Conservation (phyloP, 64 coral and sea anemone genomes). For the Catalaphyllia jardinei region DNA sequence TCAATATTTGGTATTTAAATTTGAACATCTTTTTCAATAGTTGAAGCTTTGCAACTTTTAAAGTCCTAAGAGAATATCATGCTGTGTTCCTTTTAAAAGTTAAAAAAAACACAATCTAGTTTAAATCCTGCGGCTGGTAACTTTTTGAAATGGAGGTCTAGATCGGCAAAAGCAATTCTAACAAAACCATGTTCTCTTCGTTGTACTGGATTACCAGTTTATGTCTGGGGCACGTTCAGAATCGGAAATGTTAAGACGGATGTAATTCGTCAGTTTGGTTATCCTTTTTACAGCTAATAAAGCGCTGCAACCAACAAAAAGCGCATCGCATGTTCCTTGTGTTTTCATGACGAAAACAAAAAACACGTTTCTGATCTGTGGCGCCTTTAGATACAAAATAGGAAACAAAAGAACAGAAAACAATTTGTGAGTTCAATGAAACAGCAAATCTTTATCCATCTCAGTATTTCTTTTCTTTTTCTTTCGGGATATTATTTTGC, state of each 20-base stretch:
- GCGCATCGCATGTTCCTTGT: slow-evolving; percentile 43
- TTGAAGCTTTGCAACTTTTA: background rate
- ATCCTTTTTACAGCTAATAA: slow-evolving; percentile 13
- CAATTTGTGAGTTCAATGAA: slow-evolving; percentile 35
- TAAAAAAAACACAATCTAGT: background rate
- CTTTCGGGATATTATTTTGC: background rate
- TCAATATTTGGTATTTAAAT: slow-evolving; percentile 62
- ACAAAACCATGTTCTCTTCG: background rate
- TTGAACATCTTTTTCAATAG: slow-evolving; percentile 33
- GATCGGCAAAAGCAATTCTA: background rate
- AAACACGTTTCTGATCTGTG: slow-evolving; percentile 45
- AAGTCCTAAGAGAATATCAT: background rate
- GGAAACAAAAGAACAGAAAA: slow-evolving; percentile 16
- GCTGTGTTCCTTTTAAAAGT: background rate
- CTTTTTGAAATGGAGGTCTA: background rate
- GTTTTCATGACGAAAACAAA: slow-evolving; percentile 26
- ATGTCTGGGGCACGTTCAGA: slow-evolving; percentile 3
- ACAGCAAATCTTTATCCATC: background rate
- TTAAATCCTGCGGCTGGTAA: background rate
- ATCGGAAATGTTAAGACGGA: background rate
- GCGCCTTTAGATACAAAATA: slow-evolving; percentile 26
- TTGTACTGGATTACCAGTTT: background rate
- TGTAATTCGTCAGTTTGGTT: slow-evolving; percentile 1
- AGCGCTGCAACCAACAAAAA: slow-evolving; percentile 10
- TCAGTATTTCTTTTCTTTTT: slow-evolving; percentile 13